Conservation (phyloP, 1,140 invertebrate species). For the Dreissena rostriformis region DNA sequence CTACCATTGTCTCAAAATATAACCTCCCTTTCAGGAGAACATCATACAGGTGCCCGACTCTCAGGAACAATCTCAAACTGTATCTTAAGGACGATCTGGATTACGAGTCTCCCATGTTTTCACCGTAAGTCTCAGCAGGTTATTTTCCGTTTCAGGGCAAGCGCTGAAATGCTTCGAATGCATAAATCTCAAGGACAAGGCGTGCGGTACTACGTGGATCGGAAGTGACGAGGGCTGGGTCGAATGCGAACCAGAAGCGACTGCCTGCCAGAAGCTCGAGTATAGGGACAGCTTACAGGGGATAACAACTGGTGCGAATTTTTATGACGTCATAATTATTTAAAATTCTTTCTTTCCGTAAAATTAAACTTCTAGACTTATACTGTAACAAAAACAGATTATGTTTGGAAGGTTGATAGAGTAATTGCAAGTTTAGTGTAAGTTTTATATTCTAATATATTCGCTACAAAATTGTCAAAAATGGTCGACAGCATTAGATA, state of each 20-base stretch:
- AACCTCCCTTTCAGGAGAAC: too few species aligned
- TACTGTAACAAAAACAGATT: background rate
- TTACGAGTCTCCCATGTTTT: background rate
- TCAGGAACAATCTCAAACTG: background rate
- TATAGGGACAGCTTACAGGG: conserved; percentile 30
- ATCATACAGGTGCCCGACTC: too few species aligned
- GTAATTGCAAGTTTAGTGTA: background rate
- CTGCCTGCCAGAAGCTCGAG: conserved; percentile 29
- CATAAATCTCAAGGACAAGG: conserved; percentile 18
- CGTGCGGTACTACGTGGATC: conserved; percentile 12
- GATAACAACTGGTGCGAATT: conserved; percentile 7
- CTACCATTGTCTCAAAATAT: background rate
- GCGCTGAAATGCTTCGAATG: conserved; percentile 29
- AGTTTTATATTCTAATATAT: background rate
- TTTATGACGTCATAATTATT: background rate
- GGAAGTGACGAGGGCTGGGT: background rate
- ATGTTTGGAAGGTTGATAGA: background rate
- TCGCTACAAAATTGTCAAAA: background rate
- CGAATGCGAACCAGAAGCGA: conserved; percentile 1
- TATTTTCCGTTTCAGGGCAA: conserved; percentile 2
- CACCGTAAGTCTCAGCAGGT: background rate
- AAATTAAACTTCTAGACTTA: background rate
- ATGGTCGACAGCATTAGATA: too few species aligned
- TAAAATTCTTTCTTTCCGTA: background rate
- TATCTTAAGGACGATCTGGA: background rate